Evolutionary conservation across 2,888 invertebrate species (phyloP), one percentile per base, ranked within the genome.

Genomic region (Luffia ferchaultella): DNA sequence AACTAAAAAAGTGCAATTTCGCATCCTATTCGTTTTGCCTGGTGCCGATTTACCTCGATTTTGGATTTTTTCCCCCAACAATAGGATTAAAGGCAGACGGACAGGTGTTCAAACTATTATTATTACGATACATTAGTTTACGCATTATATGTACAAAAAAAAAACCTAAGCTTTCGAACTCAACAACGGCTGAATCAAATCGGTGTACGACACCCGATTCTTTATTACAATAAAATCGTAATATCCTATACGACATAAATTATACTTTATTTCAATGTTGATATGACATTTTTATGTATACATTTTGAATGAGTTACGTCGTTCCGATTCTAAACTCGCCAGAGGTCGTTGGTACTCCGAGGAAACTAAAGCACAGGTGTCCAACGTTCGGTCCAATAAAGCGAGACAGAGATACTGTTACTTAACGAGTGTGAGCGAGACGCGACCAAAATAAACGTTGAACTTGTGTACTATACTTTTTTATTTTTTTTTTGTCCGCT

Each of bases 351-450:
- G 83, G 79, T 80, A 83, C 83, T 80, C 76, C 70, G 76, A 79
- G 83, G 82, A 83, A 80, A 82, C 80, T 82, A 77, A 83, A 82
- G 83, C 83, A 83, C 83, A 83, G 83, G 83, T 83, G 83, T 83
- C 80, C 83, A 79, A 76, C 83, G 83, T 74, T 83, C 77, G 74
- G 75, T 63, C 67, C 58, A 73, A 53, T 58, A 58, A 70, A 78
- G 57, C 58, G 70, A 69, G 79, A 75, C 42, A 48, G 63, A 51
- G 48, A 60, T 68, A 71, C 41, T 16, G 53, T 66, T 65, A 56
- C 50, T 46, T 46, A 42, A 3, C 47, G 53, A 41, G 79, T 47
- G 59, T 55, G 72, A 83, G 62, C 62, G 67, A 57, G 79, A 80
- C 64, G 68, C 74, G 73, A 83, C 79, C 73, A 83, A 83, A 83